These are phyloP conservation scores for Apus apus DNA, from an alignment of 2,113 vertebrate species.

Conservation along the genomic window DNA sequence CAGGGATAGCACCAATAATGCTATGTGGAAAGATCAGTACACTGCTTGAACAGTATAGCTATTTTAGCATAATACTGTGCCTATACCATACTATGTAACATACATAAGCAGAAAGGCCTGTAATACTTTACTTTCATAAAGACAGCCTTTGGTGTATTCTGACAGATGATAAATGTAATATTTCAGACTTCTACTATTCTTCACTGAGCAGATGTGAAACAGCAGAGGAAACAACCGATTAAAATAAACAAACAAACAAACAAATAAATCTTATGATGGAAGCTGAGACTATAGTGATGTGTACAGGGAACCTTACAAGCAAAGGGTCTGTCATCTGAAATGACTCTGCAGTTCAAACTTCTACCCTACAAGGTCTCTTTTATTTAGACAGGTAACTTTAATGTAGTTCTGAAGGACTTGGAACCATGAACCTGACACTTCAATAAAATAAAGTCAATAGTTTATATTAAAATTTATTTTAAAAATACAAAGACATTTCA, in stretches of 20 bases:
- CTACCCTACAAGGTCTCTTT: not conserved
- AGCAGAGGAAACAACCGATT: not conserved
- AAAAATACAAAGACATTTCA: not conserved
- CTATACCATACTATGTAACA: rapidly evolving
- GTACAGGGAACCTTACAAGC: not conserved
- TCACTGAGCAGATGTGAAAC: not conserved
- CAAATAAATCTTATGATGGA: not conserved
- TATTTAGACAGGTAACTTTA: not conserved
- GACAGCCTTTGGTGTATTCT: not conserved
- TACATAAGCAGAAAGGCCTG: not conserved
- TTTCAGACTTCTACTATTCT: not conserved
- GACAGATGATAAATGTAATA: not conserved
- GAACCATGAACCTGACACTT: not conserved
- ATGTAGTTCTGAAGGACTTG: not conserved
- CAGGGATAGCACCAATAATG: not conserved
- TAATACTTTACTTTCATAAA: not conserved
- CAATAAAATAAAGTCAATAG: not conserved
- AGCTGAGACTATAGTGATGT: not conserved
- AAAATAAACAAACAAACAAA: not conserved
- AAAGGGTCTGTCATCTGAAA: not conserved
- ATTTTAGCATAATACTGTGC: not conserved
- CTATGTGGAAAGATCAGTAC: not conserved
- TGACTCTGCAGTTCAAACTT: not conserved
- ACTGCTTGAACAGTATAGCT: not conserved
- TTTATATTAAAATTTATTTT: not conserved